phyloP scores from a whole-genome alignment of 2,888 invertebrate species.

The Erynnis tages region DNA sequence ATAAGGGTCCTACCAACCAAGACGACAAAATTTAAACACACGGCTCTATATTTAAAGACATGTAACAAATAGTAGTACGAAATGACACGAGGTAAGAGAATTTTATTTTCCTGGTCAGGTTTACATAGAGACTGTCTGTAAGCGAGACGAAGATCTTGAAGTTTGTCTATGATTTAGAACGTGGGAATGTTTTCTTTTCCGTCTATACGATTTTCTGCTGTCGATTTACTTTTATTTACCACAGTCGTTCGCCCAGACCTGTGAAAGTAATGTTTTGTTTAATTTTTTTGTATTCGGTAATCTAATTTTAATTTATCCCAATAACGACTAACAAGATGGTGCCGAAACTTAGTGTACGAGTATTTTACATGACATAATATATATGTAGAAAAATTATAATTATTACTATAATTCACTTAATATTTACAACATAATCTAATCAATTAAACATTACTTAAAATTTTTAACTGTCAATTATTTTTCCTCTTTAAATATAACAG shows the following conservation, averaged over 20 bases:
- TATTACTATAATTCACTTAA: neutral
- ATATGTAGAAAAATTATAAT: too few relatives aligned
- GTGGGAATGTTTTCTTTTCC: slow-evolving; percentile 32
- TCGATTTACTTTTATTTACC: slow-evolving; percentile 33
- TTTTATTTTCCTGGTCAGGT: too few relatives aligned
- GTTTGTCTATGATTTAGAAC: slow-evolving; percentile 10
- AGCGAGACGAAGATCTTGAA: slow-evolving; percentile 7
- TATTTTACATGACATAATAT: too few relatives aligned
- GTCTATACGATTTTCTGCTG: slow-evolving; percentile 10
- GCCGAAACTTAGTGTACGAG: neutral
- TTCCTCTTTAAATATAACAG: neutral
- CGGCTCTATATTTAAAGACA: too few relatives aligned
- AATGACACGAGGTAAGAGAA: too few relatives aligned
- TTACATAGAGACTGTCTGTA: too few relatives aligned
- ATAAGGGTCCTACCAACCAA: too few relatives aligned
- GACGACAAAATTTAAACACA: too few relatives aligned
- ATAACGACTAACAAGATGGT: slow-evolving; percentile 6
- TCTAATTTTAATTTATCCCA: neutral
- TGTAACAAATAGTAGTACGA: too few relatives aligned
- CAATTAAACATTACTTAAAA: neutral
- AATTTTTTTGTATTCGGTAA: neutral
- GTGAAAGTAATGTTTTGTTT: slow-evolving; percentile 28
- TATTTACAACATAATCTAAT: neutral
- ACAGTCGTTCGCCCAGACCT: slow-evolving; percentile 43
- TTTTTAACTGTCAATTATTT: too few relatives aligned